These are phyloP conservation scores for Heterotis niloticus DNA, from an alignment of 2,113 vertebrate genomes.

Conservation along the genomic window DNA sequence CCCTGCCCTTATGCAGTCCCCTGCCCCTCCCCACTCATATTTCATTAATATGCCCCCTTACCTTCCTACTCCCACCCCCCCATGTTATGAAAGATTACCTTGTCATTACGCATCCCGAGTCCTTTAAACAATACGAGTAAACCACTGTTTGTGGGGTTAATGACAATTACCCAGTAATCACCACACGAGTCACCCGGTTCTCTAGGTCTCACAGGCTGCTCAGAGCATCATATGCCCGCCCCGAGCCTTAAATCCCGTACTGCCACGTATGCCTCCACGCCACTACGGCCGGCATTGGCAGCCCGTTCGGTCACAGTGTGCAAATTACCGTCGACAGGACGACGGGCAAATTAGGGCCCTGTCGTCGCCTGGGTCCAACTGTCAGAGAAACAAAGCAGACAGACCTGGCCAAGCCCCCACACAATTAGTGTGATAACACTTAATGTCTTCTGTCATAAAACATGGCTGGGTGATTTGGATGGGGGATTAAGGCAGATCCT, in stretches of 20 bases:
- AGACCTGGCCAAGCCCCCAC: slow-evolving; percentile 60
- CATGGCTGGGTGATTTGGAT: slow-evolving; percentile 44
- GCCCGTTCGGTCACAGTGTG: slow-evolving; percentile 62
- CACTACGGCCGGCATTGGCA: slow-evolving; percentile 38
- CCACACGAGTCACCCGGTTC: slow-evolving; percentile 85
- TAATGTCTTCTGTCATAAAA: slow-evolving; percentile 59
- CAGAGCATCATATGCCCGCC: slow-evolving; percentile 80
- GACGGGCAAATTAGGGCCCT: slow-evolving; percentile 81
- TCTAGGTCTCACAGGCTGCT: slow-evolving; percentile 87
- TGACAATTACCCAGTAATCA: slow-evolving; percentile 99
- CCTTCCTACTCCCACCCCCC: slow-evolving; percentile 65
- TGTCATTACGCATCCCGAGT: slow-evolving; percentile 98
- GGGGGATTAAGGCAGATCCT: slow-evolving; percentile 45
- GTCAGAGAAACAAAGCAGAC: slow-evolving; percentile 75
- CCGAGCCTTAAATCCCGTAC: slow-evolving; percentile 63
- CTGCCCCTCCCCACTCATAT: slow-evolving; percentile 74
- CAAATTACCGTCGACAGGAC: slow-evolving; percentile 82
- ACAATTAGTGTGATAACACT: slow-evolving; percentile 71
- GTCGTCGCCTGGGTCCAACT: slow-evolving; percentile 77
- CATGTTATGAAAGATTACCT: slow-evolving; percentile 99
- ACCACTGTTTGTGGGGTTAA: slow-evolving; percentile 99
- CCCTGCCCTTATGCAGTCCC: slow-evolving; percentile 62
- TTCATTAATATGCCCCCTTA: slow-evolving; percentile 82
- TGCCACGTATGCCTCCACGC: slow-evolving; percentile 24
- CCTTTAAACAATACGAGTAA: slow-evolving; percentile 98